Percentiles rank a stretch among this genome's conserved stretches.
Evolutionary conservation across 1,140 invertebrate genomes (phyloP).

Genomic region (Bombyx mori): ASM3026992v2 NC_085119.1:6950501-6951000

Average conservation of each 20-base stretch:
- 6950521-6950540: no score
- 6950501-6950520: no score
- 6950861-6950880: conserved; percentile 68
- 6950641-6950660: neutral
- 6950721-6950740: conserved; percentile 16
- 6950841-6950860: conserved; percentile 63
- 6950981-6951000: conserved; percentile 30
- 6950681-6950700: neutral
- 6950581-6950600: no score
- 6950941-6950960: neutral
- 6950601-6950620: neutral
- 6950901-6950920: conserved; percentile 12
- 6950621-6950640: conserved; percentile 1
- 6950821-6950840: conserved; percentile 65
- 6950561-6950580: no score
- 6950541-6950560: no score
- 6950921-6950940: conserved; percentile 7
- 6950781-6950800: conserved; percentile 60
- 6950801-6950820: conserved; percentile 61
- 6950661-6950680: neutral
- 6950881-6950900: conserved; percentile 53
- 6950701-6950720: conserved; percentile 8
- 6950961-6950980: conserved; percentile 10
- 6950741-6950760: conserved; percentile 14
- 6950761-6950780: conserved; percentile 45